Conservation (phyloP, 2,113 vertebrate genomes). For the Ploceus nigricollis region DNA sequence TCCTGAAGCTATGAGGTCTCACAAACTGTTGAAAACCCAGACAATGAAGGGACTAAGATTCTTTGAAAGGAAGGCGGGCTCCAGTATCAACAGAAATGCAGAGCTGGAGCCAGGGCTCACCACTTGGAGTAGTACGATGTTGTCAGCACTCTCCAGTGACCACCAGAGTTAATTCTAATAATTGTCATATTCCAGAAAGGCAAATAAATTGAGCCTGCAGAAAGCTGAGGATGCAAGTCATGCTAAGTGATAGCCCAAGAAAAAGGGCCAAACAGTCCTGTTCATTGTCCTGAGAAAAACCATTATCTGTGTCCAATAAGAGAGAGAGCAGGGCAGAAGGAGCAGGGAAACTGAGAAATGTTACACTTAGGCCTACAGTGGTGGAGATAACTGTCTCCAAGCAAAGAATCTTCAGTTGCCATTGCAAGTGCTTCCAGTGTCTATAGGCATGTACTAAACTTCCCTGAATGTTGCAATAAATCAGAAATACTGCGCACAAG, state of each 20-base stretch:
- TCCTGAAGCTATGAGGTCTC: not conserved
- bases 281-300: not conserved
- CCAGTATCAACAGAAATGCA: not conserved
- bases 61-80: not conserved
- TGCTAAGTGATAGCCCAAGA: not conserved
- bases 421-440: not conserved
- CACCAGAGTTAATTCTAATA: not conserved
- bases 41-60: not conserved
- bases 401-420: not conserved
- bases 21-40: not conserved
- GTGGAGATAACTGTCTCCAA: not conserved
- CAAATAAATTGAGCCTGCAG: not conserved
- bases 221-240: not conserved
- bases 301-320: not conserved
- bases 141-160: not conserved
- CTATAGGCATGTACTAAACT: not conserved
- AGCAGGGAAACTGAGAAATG: not conserved
- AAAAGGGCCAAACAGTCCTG: accelerated
- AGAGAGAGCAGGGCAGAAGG: not conserved
- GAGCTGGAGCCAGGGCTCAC: not conserved
- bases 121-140: not conserved
- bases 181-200: not conserved
- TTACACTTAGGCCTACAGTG: not conserved
- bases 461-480: not conserved
- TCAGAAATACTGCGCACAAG: not conserved